Evolutionary conservation across 2,888 invertebrate genomes (phyloP).

Genomic region (Reticulitermes lucifugus): DNA sequence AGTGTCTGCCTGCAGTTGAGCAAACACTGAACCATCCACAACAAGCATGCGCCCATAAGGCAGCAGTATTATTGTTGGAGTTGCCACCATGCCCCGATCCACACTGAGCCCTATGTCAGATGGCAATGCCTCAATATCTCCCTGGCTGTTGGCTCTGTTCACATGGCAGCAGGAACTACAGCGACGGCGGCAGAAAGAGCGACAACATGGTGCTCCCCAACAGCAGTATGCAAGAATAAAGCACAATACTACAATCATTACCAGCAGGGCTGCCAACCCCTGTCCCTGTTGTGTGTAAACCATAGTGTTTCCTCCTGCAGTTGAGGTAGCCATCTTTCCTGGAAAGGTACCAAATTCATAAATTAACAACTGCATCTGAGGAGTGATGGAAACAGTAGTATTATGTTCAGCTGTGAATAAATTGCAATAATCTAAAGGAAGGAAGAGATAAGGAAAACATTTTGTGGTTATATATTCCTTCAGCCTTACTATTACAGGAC

Average conservation of each 20-base stretch:
- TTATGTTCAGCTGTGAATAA: too few species aligned
- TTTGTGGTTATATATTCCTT: too few species aligned
- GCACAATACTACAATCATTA: conserved; percentile 69
- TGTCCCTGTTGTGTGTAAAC: conserved; percentile 61
- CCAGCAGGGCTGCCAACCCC: conserved; percentile 67
- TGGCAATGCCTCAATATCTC: conserved; percentile 51
- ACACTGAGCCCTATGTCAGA: conserved; percentile 53
- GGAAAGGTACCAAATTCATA: background rate
- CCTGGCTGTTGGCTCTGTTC: conserved; percentile 58
- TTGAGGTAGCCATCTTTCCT: conserved; percentile 53
- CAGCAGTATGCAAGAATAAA: conserved; percentile 71
- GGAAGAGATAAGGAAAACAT: too few species aligned
- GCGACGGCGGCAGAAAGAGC: conserved; percentile 64
- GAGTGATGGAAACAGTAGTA: too few species aligned
- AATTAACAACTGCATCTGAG: too few species aligned
- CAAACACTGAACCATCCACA: conserved; percentile 68
- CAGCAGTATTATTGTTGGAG: conserved; percentile 69
- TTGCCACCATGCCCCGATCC: conserved; percentile 62
- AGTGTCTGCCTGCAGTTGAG: conserved; percentile 60
- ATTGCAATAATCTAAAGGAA: too few species aligned
- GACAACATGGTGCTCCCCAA: conserved; percentile 70
- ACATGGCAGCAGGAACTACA: conserved; percentile 63
- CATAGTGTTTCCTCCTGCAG: conserved; percentile 47
- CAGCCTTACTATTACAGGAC: too few species aligned
- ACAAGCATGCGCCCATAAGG: conserved; percentile 70